These are phyloP conservation scores for Catamblyrhynchus diadema DNA, from an alignment of 2,797 vertebrate genomes.

Conservation along the genomic window DNA sequence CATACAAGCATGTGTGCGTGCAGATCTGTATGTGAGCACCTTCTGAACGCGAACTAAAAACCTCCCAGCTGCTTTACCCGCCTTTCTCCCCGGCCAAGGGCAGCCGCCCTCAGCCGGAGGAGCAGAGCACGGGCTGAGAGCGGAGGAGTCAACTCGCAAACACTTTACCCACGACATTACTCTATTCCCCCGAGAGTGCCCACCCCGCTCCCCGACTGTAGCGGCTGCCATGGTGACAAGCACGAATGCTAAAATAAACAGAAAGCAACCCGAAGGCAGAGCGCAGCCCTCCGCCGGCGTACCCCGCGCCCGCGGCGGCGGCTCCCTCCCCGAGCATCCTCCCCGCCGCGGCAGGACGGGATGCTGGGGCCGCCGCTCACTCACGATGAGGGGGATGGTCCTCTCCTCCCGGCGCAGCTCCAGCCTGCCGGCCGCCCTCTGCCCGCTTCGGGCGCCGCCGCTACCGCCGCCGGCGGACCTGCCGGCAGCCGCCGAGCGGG, in stretches of 20 bases:
- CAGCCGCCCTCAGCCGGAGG: background rate
- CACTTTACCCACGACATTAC: background rate
- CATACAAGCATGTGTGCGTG: too few species aligned
- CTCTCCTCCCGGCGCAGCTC: conserved; percentile 89
- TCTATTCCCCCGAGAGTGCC: background rate
- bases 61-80: background rate
- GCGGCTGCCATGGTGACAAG: conserved; percentile 77
- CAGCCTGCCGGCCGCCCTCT: conserved; percentile 78
- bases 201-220: background rate
- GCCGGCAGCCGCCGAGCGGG: conserved; percentile 81
- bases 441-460: conserved; percentile 70
- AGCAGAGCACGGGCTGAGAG: background rate
- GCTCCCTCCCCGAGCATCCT: background rate
- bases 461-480: conserved; percentile 8
- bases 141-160: background rate
- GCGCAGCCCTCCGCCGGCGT: background rate
- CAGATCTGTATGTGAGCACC: too few species aligned
- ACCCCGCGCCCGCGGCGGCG: background rate
- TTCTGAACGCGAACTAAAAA: background rate
- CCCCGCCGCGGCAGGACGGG: background rate
- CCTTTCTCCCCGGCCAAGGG: background rate
- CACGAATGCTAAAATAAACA: conserved; percentile 51
- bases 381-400: conserved; percentile 90
- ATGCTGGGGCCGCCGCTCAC: conserved; percentile 57
- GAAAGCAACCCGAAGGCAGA: conserved; percentile 26